Evolutionary conservation across 2,888 invertebrate species (phyloP), one percentile per base, ranked within the genome.

Genomic region (Trypoxylon attenuatum): DNA sequence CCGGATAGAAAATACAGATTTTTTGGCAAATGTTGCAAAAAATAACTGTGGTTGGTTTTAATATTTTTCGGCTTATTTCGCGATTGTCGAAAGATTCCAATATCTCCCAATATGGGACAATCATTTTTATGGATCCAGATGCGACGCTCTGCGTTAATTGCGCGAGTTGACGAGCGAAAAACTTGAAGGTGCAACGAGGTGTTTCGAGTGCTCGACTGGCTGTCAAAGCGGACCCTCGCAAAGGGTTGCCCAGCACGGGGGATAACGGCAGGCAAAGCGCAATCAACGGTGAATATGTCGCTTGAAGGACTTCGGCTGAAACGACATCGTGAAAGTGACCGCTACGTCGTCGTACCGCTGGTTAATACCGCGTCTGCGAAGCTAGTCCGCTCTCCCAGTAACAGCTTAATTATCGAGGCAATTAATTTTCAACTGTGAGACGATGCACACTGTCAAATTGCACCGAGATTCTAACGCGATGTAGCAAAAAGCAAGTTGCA

Each of bases 191-290:
- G n/a, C n/a, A 10, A 10, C 33, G 25, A 5, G 25, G 5, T 25
- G 29, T 43, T 29, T 61, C 39, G 19, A 41, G 27, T 55, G 60
- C 52, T 47, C 21, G 55, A 49, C 49, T 45, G 15, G 42, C 45
- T 55, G 60, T 61, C 67, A 61, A 68, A 68, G 67, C 60, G 33
- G 47, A 55, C 54, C 67, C 65, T 66, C 65, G 65, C 67, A 68
- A 68, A 68, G 67, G 67, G 67, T 65, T 65, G 60, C 33, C 33
- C 33, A 33, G n/a, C 33, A 13, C 13, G 60, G 42, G 52, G 66
- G 65, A 68, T 65, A 68, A 68, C 65, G 60, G 66, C 66, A 68
- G 52, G 66, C 55, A 66, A 52, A 68, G n/a, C 67, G 55, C 60
- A 65, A 68, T 68, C 66, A 68, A 68, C 67, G 67, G 47, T 55